Percentiles rank a stretch among this genome's conserved stretches.
Conservation (phyloP, 2,113 vertebrate genomes). For the Zosterops japonicus region DNA sequence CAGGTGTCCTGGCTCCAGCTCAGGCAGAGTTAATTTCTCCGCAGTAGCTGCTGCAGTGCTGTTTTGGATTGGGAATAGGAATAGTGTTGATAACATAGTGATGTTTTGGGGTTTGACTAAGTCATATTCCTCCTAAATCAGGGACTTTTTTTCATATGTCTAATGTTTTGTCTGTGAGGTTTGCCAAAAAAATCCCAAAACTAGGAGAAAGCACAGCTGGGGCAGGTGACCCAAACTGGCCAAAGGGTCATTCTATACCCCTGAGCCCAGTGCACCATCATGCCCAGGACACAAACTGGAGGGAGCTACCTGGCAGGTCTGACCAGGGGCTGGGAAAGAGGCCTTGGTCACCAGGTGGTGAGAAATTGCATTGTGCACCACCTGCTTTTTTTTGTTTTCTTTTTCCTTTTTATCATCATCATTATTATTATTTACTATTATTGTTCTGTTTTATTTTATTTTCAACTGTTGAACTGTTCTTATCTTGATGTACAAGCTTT, state of each 20-base stretch:
- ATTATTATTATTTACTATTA: neutral
- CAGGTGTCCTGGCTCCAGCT: neutral
- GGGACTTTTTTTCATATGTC: neutral
- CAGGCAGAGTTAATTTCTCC: neutral
- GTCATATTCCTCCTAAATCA: fast-evolving
- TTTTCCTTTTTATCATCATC: neutral
- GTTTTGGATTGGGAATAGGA: neutral
- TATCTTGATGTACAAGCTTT: neutral
- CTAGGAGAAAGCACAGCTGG: neutral
- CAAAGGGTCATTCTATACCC: neutral
- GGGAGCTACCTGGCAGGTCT: neutral
- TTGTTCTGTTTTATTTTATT: neutral
- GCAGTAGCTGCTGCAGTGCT: neutral
- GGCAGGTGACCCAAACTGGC: neutral
- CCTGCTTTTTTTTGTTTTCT: neutral
- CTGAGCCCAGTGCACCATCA: neutral
- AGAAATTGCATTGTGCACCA: neutral
- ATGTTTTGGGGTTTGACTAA: neutral
- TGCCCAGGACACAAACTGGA: neutral
- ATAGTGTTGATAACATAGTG: neutral
- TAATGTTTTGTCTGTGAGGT: neutral
- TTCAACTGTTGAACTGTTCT: neutral
- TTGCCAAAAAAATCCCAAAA: neutral
- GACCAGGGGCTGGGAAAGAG: neutral
- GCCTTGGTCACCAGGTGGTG: fast-evolving